Percentiles rank a stretch among this genome's conserved stretches.
These are phyloP conservation scores for Microtus ochrogaster DNA, from an alignment of 2,113 vertebrate genomes.

Conservation along the genomic window DNA sequence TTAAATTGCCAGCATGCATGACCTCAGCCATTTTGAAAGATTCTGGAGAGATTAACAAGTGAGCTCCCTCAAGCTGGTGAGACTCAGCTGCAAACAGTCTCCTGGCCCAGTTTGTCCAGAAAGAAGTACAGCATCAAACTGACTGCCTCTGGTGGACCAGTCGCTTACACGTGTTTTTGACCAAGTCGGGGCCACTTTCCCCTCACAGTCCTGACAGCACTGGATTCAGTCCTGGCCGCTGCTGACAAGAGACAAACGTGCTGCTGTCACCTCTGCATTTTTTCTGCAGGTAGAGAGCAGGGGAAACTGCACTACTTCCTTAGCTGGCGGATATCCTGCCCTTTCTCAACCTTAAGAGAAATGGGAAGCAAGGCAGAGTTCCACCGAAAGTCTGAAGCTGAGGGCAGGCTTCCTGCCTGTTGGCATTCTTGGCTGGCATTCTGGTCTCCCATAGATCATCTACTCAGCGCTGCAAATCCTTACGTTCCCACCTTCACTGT, in stretches of 20 bases:
- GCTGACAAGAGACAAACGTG: not conserved
- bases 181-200: not conserved
- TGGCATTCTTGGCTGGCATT: not conserved
- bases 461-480: not conserved
- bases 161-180: not conserved
- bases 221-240: not conserved
- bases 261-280: not conserved
- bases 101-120: not conserved
- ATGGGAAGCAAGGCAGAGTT: not conserved
- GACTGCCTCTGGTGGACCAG: not conserved
- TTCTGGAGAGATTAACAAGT: not conserved
- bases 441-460: rapidly evolving
- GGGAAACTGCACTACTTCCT: not conserved
- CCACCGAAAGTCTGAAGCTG: not conserved
- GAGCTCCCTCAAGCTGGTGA: not conserved
- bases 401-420: not conserved
- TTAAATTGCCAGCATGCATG: not conserved
- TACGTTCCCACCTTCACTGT: not conserved
- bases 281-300: not conserved
- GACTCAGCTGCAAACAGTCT: not conserved
- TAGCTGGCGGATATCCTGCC: not conserved
- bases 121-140: too few species aligned
- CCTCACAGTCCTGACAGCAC: not conserved
- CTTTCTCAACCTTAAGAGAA: slow-evolving; percentile 33
- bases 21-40: not conserved